Evolutionary conservation across 2,113 vertebrate genomes (phyloP).

Genomic region (Lathamus discolor): DNA sequence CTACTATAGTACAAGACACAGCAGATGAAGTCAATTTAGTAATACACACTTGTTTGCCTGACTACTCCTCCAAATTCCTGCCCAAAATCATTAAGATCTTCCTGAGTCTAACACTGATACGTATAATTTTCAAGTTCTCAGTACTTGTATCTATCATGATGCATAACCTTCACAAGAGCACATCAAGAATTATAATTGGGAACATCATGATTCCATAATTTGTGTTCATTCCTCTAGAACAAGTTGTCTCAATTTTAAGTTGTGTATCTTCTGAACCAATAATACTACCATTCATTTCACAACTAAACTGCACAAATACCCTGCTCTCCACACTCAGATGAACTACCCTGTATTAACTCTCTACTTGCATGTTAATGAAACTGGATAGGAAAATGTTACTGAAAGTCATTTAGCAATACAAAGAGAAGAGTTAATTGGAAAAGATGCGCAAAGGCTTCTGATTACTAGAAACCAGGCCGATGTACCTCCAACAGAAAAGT

Average conservation of each 20-base stretch:
- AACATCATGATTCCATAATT: neutral
- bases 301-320: slow-evolving; percentile 8
- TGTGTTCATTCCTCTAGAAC: neutral
- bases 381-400: neutral
- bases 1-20: neutral
- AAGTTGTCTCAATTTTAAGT: neutral
- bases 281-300: neutral
- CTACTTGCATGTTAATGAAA: neutral
- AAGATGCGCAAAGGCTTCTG: neutral
- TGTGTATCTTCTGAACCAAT: neutral
- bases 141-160: neutral
- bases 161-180: neutral
- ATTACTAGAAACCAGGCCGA: neutral
- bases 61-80: neutral
- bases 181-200: neutral
- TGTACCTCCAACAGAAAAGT: neutral
- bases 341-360: neutral
- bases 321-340: neutral
- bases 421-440: slow-evolving; percentile 24
- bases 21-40: neutral
- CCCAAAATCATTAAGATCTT: neutral
- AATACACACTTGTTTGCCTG: neutral
- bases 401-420: neutral
- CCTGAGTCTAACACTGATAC: neutral
- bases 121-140: neutral